Evolutionary conservation across 2,888 invertebrate genomes (phyloP).

Genomic region (Tetragonisca angustula): DNA sequence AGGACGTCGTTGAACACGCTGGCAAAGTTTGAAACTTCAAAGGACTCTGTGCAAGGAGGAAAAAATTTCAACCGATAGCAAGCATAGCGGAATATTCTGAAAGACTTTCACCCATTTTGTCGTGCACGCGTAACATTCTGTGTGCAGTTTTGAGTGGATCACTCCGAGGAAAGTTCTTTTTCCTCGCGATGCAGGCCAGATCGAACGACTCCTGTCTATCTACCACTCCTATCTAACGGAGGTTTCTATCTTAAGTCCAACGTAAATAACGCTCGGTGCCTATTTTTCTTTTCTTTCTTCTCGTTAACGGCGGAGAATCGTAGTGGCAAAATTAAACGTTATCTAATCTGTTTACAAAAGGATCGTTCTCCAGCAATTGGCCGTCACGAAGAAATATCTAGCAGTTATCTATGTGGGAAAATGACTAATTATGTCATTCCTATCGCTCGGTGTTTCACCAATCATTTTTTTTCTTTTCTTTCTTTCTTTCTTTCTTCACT

Average conservation of each 20-base stretch:
- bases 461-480: neutral
- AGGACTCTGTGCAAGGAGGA: too few relatives aligned
- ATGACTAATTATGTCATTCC: slow-evolving; percentile 47
- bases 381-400: slow-evolving; percentile 29
- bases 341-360: neutral
- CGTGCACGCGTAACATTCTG: neutral
- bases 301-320: neutral
- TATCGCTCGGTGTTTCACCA: slow-evolving; percentile 16
- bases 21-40: too few relatives aligned
- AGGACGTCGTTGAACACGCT: too few relatives aligned
- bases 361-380: neutral
- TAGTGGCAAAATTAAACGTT: neutral
- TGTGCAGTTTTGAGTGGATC: slow-evolving; percentile 27
- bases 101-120: neutral
- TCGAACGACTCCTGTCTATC: neutral
- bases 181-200: neutral
- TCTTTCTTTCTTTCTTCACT: neutral
- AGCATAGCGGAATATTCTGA: neutral
- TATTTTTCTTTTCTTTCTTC: neutral
- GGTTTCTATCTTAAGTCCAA: neutral
- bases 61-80: too few relatives aligned
- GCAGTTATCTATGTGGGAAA: slow-evolving; percentile 38
- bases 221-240: neutral
- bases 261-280: neutral
- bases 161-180: slow-evolving; percentile 6